phyloP scores from a whole-genome alignment of 2,797 vertebrate species.

The Pseudochromis fuscus region DNA sequence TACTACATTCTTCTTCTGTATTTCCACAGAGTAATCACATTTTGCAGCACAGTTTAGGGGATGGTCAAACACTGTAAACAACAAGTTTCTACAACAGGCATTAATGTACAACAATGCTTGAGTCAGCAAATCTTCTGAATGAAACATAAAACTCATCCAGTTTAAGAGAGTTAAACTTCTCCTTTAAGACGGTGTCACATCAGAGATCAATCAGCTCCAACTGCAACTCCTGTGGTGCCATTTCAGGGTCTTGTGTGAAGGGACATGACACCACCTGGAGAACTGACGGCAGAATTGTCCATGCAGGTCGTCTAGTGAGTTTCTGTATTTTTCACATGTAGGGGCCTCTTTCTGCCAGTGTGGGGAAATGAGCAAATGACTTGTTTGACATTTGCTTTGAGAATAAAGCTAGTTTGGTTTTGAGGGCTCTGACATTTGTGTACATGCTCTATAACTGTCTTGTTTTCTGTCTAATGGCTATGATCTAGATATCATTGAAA shows the following conservation, averaged over 20 bases:
- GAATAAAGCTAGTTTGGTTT: conserved; percentile 55
- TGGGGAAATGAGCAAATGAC: conserved; percentile 44
- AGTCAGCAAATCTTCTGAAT: conserved; percentile 36
- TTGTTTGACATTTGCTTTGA: conserved; percentile 53
- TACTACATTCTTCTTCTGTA: background rate
- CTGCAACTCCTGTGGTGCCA: conserved; percentile 13
- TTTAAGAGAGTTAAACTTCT: no score
- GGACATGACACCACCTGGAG: conserved; percentile 57
- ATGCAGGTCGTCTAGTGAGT: no score
- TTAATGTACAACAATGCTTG: conserved; percentile 27
- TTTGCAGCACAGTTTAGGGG: background rate
- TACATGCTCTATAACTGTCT: no score
- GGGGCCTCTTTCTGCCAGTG: conserved; percentile 17
- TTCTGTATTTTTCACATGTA: no score
- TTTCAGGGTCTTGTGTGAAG: conserved; percentile 47
- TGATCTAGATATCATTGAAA: no score
- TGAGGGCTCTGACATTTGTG: conserved; percentile 50
- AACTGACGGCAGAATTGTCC: conserved; percentile 49
- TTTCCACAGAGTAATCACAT: conserved; percentile 3
- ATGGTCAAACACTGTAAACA: conserved; percentile 24
- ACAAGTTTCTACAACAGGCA: conserved; percentile 23
- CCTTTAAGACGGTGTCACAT: no score
- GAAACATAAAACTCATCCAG: conserved; percentile 24
- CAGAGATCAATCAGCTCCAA: conserved; percentile 10
- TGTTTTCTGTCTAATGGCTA: no score